phyloP scores from a whole-genome alignment of 2,113 vertebrate genomes.

The Bos indicus region DNA sequence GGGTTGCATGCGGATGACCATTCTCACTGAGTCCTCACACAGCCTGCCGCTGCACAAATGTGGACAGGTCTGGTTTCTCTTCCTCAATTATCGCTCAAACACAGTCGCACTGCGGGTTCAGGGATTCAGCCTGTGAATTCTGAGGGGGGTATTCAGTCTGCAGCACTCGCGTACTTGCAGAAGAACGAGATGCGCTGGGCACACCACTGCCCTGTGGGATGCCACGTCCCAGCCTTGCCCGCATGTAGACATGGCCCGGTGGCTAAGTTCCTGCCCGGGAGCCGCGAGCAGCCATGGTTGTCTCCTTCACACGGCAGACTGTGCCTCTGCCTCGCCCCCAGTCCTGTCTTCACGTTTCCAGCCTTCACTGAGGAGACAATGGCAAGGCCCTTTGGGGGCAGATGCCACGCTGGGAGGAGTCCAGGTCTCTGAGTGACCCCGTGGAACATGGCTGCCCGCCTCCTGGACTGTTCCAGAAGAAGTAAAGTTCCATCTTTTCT shows the following conservation, averaged over 20 bases:
- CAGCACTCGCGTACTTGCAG: background rate
- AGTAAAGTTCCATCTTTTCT: background rate
- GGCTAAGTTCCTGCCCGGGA: background rate
- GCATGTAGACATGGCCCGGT: background rate
- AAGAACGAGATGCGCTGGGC: background rate
- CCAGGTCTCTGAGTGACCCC: background rate
- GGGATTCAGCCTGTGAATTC: background rate
- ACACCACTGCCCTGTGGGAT: rapidly evolving
- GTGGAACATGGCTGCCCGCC: background rate
- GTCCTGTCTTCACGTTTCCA: background rate
- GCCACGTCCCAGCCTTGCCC: background rate
- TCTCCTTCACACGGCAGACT: background rate
- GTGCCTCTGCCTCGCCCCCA: background rate
- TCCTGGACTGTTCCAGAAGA: background rate
- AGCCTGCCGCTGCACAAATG: background rate
- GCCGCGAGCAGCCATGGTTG: rapidly evolving
- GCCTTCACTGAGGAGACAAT: background rate
- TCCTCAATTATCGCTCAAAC: background rate
- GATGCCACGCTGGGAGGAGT: background rate
- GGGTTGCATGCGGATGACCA: no score
- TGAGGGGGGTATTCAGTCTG: background rate
- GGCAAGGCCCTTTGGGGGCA: background rate
- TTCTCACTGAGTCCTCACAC: background rate
- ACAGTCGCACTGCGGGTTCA: background rate
- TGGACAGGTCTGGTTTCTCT: background rate